phyloP scores from a whole-genome alignment of 2,797 vertebrate species.

The Pagetopsis macropterus region DNA sequence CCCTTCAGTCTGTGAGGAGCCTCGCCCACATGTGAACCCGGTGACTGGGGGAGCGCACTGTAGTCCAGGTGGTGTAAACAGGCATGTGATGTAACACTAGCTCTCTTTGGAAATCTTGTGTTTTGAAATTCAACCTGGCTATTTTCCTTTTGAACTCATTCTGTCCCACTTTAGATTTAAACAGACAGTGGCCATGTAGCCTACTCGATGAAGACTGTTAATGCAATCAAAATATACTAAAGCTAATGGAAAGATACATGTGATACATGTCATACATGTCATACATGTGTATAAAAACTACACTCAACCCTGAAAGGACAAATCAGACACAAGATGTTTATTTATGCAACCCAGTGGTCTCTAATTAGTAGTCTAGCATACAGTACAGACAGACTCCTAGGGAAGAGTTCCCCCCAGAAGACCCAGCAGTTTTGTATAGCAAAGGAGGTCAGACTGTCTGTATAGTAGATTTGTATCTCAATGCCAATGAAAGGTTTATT shows the following conservation, averaged over 20 bases:
- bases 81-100: constrained; percentile 63
- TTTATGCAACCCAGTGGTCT: constrained; percentile 12
- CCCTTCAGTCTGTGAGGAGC: constrained; percentile 44
- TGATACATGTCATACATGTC: too few relatives aligned
- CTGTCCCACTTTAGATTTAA: constrained; percentile 1
- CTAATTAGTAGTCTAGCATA: constrained; percentile 14
- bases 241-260: neutral
- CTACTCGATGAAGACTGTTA: neutral
- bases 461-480: neutral
- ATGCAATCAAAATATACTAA: neutral
- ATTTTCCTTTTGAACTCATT: constrained; percentile 39
- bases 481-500: neutral
- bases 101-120: constrained; percentile 59
- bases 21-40: constrained; percentile 83
- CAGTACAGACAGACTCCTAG: constrained; percentile 1
- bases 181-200: neutral
- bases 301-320: neutral
- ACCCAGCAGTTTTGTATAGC: neutral
- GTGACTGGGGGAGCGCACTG: constrained; percentile 72
- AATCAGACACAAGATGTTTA: constrained; percentile 6
- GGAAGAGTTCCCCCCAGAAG: neutral
- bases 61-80: constrained; percentile 69
- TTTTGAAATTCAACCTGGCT: constrained; percentile 64
- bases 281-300: neutral
- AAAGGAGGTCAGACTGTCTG: constrained; percentile 12